Conservation (phyloP, 2,113 vertebrate species). For the Apus apus region DNA sequence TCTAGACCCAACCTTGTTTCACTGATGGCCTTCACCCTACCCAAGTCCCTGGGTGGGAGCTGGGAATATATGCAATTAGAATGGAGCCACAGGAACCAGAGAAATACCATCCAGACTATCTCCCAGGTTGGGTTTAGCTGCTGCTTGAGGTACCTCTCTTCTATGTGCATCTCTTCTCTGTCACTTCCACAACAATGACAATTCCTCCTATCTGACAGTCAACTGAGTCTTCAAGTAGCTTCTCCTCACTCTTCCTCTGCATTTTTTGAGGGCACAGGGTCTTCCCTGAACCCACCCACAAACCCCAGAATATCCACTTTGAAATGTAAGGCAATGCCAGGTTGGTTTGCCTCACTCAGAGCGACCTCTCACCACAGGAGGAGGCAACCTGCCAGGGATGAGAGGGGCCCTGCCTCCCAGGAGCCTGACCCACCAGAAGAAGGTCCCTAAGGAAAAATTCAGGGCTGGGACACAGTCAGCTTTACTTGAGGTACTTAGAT, state of each 20-base stretch:
- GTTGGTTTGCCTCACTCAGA: not conserved
- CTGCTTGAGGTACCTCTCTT: not conserved
- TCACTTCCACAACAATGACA: not conserved
- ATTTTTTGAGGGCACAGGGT: not conserved
- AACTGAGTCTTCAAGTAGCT: not conserved
- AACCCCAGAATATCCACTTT: not conserved
- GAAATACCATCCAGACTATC: not conserved
- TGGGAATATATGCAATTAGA: no score
- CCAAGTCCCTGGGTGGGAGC: not conserved
- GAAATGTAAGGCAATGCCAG: not conserved
- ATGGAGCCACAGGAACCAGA: not conserved
- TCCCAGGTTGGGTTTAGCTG: rapidly evolving
- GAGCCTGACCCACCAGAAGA: not conserved
- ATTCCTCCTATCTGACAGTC: not conserved
- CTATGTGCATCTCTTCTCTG: rapidly evolving
- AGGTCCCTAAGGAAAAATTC: not conserved
- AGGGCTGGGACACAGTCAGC: not conserved
- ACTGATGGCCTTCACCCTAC: not conserved
- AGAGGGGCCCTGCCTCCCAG: no score
- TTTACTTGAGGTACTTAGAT: not conserved
- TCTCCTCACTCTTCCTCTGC: not conserved
- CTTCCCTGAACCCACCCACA: not conserved
- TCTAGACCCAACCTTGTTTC: not conserved
- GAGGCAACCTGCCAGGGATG: not conserved
- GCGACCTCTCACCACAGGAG: no score